Conservation (phyloP, 2,888 invertebrate species). For the Notodonta dromedarius region DNA sequence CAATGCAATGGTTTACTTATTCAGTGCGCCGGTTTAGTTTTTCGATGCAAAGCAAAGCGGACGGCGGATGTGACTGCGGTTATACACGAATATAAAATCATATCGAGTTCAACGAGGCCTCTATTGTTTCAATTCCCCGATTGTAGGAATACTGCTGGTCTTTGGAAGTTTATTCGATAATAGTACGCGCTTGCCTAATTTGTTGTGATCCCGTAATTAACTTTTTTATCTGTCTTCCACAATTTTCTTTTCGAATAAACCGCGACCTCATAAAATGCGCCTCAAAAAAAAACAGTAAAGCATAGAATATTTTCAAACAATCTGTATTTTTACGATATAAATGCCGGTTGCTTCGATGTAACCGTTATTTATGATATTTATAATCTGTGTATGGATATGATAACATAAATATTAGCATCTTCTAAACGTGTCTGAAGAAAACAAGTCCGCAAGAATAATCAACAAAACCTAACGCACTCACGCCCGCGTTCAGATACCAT, state of each 20-base stretch:
- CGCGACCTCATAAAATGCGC: slow-evolving; percentile 7
- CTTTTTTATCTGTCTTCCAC: background rate
- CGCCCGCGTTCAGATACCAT: slow-evolving; percentile 19
- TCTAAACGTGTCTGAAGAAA: slow-evolving; percentile 2
- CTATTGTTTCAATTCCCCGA: too few species aligned
- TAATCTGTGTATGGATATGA: background rate
- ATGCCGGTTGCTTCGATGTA: slow-evolving; percentile 1
- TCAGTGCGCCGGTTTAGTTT: slow-evolving; percentile 44
- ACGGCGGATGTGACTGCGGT: slow-evolving; percentile 28
- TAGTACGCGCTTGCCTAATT: background rate
- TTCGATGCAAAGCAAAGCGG: slow-evolving; percentile 37
- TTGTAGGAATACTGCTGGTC: too few species aligned
- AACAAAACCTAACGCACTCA: slow-evolving; percentile 7
- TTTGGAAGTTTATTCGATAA: too few species aligned
- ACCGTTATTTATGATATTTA: background rate
- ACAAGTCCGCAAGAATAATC: slow-evolving; percentile 6
- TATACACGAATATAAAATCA: slow-evolving; percentile 22
- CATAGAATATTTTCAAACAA: slow-evolving; percentile 10
- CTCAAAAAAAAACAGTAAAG: slow-evolving; percentile 8
- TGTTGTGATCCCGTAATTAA: background rate
- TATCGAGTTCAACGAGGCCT: slow-evolving; percentile 21
- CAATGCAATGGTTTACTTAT: slow-evolving; percentile 67
- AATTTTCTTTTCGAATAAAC: slow-evolving; percentile 9
- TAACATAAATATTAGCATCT: background rate
- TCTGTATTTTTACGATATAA: slow-evolving; percentile 1